Base-by-base conservation (phyloP, 1,140 invertebrate species). In the Rhyacophila brunnea region DNA sequence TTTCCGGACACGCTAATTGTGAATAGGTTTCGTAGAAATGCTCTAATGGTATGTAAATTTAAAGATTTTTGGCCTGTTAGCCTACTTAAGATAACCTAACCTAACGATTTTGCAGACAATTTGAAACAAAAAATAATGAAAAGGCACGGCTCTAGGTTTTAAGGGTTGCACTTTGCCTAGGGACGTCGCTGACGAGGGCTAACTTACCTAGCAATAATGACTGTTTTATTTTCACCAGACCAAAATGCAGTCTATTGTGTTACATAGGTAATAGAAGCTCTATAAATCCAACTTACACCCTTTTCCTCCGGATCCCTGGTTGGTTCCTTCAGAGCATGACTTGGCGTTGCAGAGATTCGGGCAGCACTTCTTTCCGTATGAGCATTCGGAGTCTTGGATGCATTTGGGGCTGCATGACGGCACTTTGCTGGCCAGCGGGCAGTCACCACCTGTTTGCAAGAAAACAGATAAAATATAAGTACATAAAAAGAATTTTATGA, bases 311-410 rank as follows among this genome's bases (percentile, higher is more conserved):
- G 53, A 56, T 17, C 53, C 53, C 34, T 19, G 18, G 35, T 45
- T 50, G 43, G 47, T 58, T 0, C 82, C 64, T 15, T 77, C 68
- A 0, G 77, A 78, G 64, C 87, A 89, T 1, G 86, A 88, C 62
- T 81, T 82, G 15, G 77, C 75, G 62, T 87, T 85, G 71, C 87
- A 89, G 55, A 82, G 72, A 71, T 89, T 88, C 2, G 83, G 77
- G 64, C 87, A 89, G 70, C 87, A 89, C 63, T 83, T 83, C 68
- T 83, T 79, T 63, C 78, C 85, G 60, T 77, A 72, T 45, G 73
- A 78, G 71, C 87, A 89, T 61, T 87, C 81, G 59, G 78, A 82
- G 67, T 87, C 84, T 44, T 83, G 80, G 38, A 79, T 70, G 64
- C 87, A 89, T 68, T 82, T 86, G 1, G 86, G 85, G 40, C 71